Percentiles rank a stretch among this genome's conserved stretches.
Evolutionary conservation across 2,113 vertebrate species (phyloP).

Genomic region (Amia ocellicauda): DNA sequence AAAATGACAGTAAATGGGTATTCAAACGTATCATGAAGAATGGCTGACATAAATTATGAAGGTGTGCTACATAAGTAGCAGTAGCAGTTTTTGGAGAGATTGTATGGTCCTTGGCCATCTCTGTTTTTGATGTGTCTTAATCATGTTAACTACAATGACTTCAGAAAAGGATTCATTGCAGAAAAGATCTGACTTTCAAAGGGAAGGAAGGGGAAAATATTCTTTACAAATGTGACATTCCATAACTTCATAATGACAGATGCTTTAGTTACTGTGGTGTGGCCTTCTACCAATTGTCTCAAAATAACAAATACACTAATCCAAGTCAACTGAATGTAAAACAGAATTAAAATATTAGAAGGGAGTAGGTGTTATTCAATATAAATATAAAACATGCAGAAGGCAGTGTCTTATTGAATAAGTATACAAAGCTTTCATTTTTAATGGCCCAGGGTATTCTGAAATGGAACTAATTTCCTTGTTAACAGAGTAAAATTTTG

Average conservation of each 20-base stretch:
- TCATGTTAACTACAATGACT: too few species aligned
- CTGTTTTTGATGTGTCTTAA: not conserved
- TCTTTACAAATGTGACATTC: too few species aligned
- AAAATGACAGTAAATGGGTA: too few species aligned
- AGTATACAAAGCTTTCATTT: conserved; percentile 5
- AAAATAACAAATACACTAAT: too few species aligned
- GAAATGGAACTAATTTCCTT: too few species aligned
- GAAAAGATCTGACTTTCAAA: too few species aligned
- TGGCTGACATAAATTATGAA: not conserved
- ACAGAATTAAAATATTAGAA: conserved; percentile 12
- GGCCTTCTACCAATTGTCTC: too few species aligned
- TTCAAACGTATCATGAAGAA: not conserved
- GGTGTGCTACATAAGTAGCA: not conserved
- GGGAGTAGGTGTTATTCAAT: not conserved
- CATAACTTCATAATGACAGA: too few species aligned
- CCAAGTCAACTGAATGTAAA: conserved; percentile 2
- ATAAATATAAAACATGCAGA: not conserved
- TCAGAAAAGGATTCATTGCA: too few species aligned
- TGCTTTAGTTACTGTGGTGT: too few species aligned
- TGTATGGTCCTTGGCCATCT: not conserved
- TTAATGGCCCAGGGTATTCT: not conserved
- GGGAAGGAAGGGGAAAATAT: too few species aligned
- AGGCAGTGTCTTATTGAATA: conserved; percentile 2
- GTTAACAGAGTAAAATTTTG: too few species aligned
- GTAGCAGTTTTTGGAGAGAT: not conserved